Evolutionary conservation across 1,140 invertebrate genomes (phyloP), one percentile per base, ranked within the genome.

Genomic region (Papilio polyxenes): DNA sequence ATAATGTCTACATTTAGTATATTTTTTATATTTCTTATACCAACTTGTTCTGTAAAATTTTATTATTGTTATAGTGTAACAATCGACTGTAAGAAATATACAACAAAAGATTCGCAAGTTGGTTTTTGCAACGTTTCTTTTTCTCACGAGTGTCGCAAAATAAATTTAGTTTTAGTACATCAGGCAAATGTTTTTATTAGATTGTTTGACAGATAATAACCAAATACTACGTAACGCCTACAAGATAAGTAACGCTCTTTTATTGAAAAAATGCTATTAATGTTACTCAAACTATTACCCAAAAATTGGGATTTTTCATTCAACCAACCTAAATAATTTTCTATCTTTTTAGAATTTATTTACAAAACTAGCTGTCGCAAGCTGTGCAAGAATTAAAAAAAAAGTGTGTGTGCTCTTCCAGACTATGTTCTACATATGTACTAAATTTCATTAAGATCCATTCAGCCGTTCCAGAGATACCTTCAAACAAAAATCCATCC

Each of bases 101-200:
- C 37, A 8, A 51, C 56, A 40, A 72, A 15, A 37, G 65, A 5
- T 37, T 72, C 3, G 15, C 59, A 17, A 62, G 2, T 9, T 4
- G 3, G 59, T 62, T 40, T 72, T 72, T 72, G 31, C 31, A 72
- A 72, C 3, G 65, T 72, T 72, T 13, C 62, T 65, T 72, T 40
- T 72, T 72, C 65, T 72, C 23, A 72, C 20, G 31, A 37, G 13
- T 72, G 23, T 72, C 65, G 31, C 31, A 37, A 72, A 72, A 72
- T 31, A 40, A 72, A 15, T 31, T 11, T 15, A 72, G 11, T 72
- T 72, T 37, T 17, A 13, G 13, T 72, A 37, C 5, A 40, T 72
- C 11, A 13, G 31, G 13, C 5, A 31, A 72, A 17, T 72, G 31
- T 31, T 5, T 69, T 37, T 20, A 23, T 69, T 37, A 37, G 37